Percentiles rank a stretch among this genome's conserved stretches.
Conservation (phyloP, 2,797 vertebrate species). For the Brachyalestes nurse region DNA sequence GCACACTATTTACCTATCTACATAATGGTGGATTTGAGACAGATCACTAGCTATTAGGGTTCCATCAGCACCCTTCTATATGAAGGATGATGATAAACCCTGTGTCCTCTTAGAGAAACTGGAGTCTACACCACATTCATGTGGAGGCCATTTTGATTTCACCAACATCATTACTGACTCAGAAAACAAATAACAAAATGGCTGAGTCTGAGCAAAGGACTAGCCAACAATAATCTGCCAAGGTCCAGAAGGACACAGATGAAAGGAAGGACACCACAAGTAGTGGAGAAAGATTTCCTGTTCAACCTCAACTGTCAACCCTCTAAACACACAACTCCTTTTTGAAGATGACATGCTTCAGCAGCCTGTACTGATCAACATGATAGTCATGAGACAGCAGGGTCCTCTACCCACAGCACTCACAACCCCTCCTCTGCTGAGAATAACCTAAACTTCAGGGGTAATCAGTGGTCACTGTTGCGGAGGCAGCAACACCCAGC, state of each 20-base stretch:
- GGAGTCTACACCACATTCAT: constrained; percentile 40
- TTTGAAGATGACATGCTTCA: constrained; percentile 47
- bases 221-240: constrained; percentile 42
- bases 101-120: constrained; percentile 22
- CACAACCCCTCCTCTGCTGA: constrained; percentile 20
- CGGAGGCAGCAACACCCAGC: constrained; percentile 16
- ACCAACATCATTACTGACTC: constrained; percentile 47
- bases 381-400: constrained; percentile 35
- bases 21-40: constrained; percentile 26
- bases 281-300: constrained; percentile 52
- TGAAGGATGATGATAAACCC: constrained; percentile 32
- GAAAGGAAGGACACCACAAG: constrained; percentile 57
- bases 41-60: constrained; percentile 27
- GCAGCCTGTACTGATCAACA: constrained; percentile 47
- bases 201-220: constrained; percentile 33
- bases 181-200: constrained; percentile 55
- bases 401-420: constrained; percentile 20
- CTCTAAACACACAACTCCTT: constrained; percentile 31
- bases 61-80: constrained; percentile 34
- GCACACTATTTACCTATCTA: constrained; percentile 21
- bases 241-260: constrained; percentile 51
- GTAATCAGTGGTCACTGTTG: constrained; percentile 46
- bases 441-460: constrained; percentile 14
- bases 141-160: constrained; percentile 46
- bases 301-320: constrained; percentile 37